phyloP scores from a whole-genome alignment of 2,797 vertebrate species.

The Sebastes trivittatus region DNA sequence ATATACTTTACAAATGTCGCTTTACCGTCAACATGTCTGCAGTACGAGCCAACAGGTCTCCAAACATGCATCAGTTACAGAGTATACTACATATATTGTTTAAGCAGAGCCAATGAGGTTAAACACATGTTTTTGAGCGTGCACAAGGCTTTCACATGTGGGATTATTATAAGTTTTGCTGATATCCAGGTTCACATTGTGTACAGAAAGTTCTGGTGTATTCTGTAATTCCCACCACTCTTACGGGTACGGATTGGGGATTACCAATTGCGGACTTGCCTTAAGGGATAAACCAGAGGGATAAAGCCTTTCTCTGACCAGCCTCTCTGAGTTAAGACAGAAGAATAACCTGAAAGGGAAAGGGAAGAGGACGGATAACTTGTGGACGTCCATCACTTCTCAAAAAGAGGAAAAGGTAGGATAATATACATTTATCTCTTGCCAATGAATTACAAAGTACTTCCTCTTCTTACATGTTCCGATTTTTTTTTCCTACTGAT shows the following conservation, averaged over 20 bases:
- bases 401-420: constrained; percentile 72
- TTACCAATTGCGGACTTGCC: constrained; percentile 76
- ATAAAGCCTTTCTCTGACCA: constrained; percentile 76
- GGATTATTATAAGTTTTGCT: constrained; percentile 24
- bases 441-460: neutral
- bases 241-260: constrained; percentile 72
- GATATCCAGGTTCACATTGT: neutral
- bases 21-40: neutral
- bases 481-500: neutral
- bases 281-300: constrained; percentile 80
- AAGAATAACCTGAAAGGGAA: constrained; percentile 52
- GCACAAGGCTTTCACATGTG: neutral
- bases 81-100: constrained; percentile 8
- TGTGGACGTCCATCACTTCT: constrained; percentile 34
- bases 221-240: constrained; percentile 23
- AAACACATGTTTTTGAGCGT: neutral
- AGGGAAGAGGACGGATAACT: constrained; percentile 31
- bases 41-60: neutral
- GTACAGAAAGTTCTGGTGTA: constrained; percentile 2
- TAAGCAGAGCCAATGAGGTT: neutral
- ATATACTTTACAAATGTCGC: neutral
- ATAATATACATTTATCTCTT: neutral
- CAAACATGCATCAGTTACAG: neutral
- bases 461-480: neutral
- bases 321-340: constrained; percentile 40